Percentiles rank a stretch among this genome's conserved stretches.
These are phyloP conservation scores for Halocaridina rubra DNA, from an alignment of 2,888 invertebrate genomes.

Conservation along the genomic window DNA sequence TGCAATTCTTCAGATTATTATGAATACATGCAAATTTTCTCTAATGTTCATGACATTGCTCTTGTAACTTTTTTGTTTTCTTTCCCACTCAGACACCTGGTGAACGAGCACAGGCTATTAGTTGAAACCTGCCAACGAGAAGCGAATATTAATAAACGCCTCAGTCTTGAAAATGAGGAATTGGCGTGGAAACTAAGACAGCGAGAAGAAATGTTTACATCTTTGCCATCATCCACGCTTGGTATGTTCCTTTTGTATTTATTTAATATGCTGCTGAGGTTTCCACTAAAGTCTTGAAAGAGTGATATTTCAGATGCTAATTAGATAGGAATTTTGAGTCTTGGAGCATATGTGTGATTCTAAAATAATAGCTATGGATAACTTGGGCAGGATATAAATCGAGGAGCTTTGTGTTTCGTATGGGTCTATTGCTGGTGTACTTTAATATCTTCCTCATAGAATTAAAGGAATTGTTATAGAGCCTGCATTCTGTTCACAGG, in stretches of 20 bases:
- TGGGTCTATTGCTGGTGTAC: too few species aligned
- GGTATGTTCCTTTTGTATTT: slow-evolving; percentile 41
- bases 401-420: too few species aligned
- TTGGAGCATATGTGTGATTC: too few species aligned
- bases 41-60: too few species aligned
- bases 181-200: slow-evolving; percentile 87
- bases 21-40: too few species aligned
- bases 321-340: neutral
- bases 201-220: slow-evolving; percentile 61
- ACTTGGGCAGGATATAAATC: too few species aligned
- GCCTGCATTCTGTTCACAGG: too few species aligned
- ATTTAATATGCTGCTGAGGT: neutral
- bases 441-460: too few species aligned
- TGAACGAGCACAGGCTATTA: slow-evolving; percentile 42
- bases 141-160: slow-evolving; percentile 80
- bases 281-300: neutral
- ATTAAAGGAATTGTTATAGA: too few species aligned
- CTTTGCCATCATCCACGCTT: slow-evolving; percentile 48
- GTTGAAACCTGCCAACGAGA: slow-evolving; percentile 77
- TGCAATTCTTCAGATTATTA: too few species aligned
- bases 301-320: neutral
- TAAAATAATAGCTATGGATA: too few species aligned
- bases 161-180: slow-evolving; percentile 88
- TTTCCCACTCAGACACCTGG: slow-evolving; percentile 41
- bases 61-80: neutral